Percentiles rank a stretch among this genome's conserved stretches.
These are phyloP conservation scores for Leptobrachium ailaonicum DNA, from an alignment of 2,113 vertebrate species.

Conservation along the genomic window DNA sequence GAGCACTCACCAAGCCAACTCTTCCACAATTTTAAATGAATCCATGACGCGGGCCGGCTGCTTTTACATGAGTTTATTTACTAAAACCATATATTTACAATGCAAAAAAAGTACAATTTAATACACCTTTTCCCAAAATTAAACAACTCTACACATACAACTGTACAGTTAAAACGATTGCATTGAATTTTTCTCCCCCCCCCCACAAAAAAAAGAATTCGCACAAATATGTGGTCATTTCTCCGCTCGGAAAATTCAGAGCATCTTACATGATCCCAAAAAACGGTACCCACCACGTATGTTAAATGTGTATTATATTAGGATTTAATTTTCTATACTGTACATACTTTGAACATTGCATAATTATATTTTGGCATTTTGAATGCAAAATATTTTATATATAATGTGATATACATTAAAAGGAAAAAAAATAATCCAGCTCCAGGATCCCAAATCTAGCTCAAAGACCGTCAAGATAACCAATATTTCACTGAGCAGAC, in stretches of 20 bases:
- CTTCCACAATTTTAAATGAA: no score
- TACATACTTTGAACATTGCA: slow-evolving; percentile 14
- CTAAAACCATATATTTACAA: slow-evolving; percentile 77
- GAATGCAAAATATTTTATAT: background rate
- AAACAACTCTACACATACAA: slow-evolving; percentile 53
- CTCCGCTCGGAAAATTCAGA: background rate
- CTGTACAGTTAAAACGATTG: slow-evolving; percentile 53
- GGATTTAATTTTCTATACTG: background rate
- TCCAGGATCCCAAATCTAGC: background rate
- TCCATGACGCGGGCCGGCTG: no score
- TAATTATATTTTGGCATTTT: slow-evolving; percentile 1
- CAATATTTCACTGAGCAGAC: background rate
- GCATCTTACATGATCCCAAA: background rate
- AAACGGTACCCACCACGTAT: background rate
- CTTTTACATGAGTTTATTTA: slow-evolving; percentile 73
- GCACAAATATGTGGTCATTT: background rate
- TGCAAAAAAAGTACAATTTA: slow-evolving; percentile 65
- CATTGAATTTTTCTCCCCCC: background rate
- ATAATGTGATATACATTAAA: no score
- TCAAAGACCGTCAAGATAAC: background rate
- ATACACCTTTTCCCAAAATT: slow-evolving; percentile 58
- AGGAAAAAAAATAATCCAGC: no score
- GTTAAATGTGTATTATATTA: background rate
- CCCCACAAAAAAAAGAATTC: background rate
- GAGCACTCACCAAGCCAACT: no score